phyloP scores from a whole-genome alignment of 30 jellyfish, hydroid and myxozoan species.

The Aurelia aurita region DNA sequence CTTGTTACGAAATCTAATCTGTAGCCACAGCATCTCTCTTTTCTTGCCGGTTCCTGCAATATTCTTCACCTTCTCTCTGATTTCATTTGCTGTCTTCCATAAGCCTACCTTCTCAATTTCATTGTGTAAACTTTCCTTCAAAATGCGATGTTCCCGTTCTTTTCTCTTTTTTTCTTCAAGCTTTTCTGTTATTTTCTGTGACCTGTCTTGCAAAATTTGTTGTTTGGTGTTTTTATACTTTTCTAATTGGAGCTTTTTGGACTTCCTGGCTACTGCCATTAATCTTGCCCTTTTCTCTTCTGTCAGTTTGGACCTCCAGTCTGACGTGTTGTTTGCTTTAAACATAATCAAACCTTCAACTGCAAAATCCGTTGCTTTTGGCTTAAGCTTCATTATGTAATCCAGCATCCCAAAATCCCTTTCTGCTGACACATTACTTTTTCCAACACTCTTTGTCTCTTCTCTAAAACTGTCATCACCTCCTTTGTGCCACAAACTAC shows the following conservation, averaged over 20 bases:
- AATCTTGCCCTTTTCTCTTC: neutral
- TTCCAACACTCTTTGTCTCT: neutral
- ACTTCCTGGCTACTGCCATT: conserved; percentile 20
- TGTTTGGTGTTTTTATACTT: neutral
- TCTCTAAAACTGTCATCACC: neutral
- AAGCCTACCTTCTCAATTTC: neutral
- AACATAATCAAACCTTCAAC: conserved; percentile 21
- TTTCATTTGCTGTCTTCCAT: neutral
- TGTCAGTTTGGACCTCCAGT: conserved; percentile 1
- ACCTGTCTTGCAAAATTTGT: neutral
- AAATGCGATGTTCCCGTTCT: neutral
- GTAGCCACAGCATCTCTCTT: neutral
- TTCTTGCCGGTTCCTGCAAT: neutral
- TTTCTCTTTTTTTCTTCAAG: conserved; percentile 6
- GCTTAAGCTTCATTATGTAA: neutral
- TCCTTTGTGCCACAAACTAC: neutral
- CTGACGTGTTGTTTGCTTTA: conserved; percentile 1
- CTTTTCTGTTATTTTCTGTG: neutral
- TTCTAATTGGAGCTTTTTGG: conserved; percentile 7
- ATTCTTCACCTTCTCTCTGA: neutral
- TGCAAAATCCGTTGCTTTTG: conserved; percentile 14
- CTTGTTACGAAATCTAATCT: neutral
- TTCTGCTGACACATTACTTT: conserved; percentile 14
- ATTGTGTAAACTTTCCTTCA: neutral
- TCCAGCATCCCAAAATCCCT: conserved; percentile 29